Evolutionary conservation across 2,113 vertebrate species (phyloP), one percentile per base, ranked within the genome.

Genomic region (Trematocara nigrifrons): DNA sequence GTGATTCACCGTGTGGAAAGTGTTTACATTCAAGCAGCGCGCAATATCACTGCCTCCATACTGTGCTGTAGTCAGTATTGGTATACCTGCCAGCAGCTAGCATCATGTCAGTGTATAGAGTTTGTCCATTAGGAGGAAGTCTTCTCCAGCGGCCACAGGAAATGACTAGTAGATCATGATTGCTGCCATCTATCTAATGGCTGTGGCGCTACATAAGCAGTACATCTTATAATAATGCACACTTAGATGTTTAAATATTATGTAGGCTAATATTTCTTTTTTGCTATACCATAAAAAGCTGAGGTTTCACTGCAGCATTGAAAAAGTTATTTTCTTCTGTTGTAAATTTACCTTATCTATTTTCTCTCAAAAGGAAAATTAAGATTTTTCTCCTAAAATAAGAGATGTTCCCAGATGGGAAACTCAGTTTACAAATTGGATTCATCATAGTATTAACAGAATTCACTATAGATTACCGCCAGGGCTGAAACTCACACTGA

Each of bases 51-150:
- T 38, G 54, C 61, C 86, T 74, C 18, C 56, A 47, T 38, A 71
- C 18, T 79, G 10, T 86, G 35, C 29, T 56, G 79, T 89, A 59
- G 69, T 89, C 85, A 86, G 81, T 35, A 16, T 26, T 51, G 42
- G 54, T 83, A 12, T 53, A 71, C 80, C 59, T 82, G 83, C 66
- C 47, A 47, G 69, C 74, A 77, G 82, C 81, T 86, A 51, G 83
- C 89, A 51, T 84, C 80, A 81, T 87, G 57, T 85, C 76, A 86
- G 69, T 47, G 84, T 38, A 49, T 81, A 38, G 78, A 79, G 54
- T 3, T 64, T 3, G 40, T 89, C 87, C 86, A 85, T 89, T 90
- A 90, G 83, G 40, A 88, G 40, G 81, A 90, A 82, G 87, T 89
- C 80, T 77, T 86, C 83, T 82, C 79, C 76, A 85, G 49, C 51